Evolutionary conservation across 1,140 invertebrate species (phyloP).

Genomic region (Brachionus rotundiformis): DNA sequence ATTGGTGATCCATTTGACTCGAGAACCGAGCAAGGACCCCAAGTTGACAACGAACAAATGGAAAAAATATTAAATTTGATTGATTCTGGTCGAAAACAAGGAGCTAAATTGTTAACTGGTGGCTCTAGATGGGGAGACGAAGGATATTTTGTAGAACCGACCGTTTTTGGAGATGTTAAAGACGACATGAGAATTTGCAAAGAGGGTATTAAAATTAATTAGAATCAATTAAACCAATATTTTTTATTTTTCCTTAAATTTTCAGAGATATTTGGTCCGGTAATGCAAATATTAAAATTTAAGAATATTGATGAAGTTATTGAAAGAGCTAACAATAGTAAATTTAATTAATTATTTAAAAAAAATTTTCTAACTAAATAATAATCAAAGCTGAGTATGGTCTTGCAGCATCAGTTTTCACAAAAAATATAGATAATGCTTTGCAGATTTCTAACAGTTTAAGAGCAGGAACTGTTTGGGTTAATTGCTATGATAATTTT

Average conservation of each 20-base stretch:
- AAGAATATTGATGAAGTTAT: slow-evolving; percentile 79
- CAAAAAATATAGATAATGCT: slow-evolving; percentile 79
- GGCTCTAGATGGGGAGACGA: slow-evolving; percentile 63
- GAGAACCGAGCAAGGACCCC: slow-evolving; percentile 74
- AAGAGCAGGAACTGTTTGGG: slow-evolving; percentile 66
- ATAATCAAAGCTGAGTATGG: slow-evolving; percentile 69
- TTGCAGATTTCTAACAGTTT: slow-evolving; percentile 33
- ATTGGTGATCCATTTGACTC: slow-evolving; percentile 79
- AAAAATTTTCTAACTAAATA: neutral
- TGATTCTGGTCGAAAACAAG: slow-evolving; percentile 66
- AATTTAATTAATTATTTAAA: neutral
- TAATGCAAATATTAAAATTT: slow-evolving; percentile 92
- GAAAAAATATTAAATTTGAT: slow-evolving; percentile 67
- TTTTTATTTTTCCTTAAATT: neutral
- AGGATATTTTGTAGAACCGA: slow-evolving; percentile 84
- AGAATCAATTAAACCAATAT: neutral
- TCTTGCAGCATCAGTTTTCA: slow-evolving; percentile 87
- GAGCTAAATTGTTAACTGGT: slow-evolving; percentile 67
- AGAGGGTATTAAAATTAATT: slow-evolving; percentile 66
- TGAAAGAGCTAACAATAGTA: slow-evolving; percentile 74
- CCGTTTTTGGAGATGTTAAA: slow-evolving; percentile 83
- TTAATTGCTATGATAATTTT: slow-evolving; percentile 78
- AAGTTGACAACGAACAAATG: slow-evolving; percentile 64
- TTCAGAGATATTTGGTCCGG: slow-evolving; percentile 86
- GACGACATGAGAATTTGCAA: slow-evolving; percentile 87